Percentiles rank a stretch among this genome's conserved stretches.
Conservation (phyloP, 1,140 invertebrate genomes). For the Trichogramma pretiosum region DNA sequence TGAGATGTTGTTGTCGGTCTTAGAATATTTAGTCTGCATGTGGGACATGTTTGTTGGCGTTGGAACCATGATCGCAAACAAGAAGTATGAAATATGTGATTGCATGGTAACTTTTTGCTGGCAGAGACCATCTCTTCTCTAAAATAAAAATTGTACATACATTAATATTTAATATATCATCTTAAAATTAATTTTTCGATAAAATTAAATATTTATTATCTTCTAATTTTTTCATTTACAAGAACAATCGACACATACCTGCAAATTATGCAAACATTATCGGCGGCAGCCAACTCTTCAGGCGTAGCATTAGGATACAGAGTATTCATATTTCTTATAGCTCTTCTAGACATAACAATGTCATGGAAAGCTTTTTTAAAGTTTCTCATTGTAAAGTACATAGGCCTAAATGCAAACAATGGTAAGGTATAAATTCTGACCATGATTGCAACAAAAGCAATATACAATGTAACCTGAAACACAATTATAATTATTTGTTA, state of each 20-base stretch:
- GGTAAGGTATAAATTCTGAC: conserved; percentile 95
- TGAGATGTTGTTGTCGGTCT: conserved; percentile 49
- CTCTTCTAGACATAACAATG: conserved; percentile 91
- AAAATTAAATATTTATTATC: conserved; percentile 8
- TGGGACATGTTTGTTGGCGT: conserved; percentile 98
- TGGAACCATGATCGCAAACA: conserved; percentile 99
- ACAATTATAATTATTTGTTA: neutral
- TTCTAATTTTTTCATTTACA: neutral
- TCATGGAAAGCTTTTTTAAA: conserved; percentile 98
- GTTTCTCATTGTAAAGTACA: conserved; percentile 96
- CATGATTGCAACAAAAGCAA: conserved; percentile 94
- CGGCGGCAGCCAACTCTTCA: conserved; percentile 86
- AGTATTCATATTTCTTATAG: conserved; percentile 97
- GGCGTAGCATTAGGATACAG: conserved; percentile 92
- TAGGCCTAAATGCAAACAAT: conserved; percentile 94
- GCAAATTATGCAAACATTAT: conserved; percentile 99
- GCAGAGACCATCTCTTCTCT: conserved; percentile 57
- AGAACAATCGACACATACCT: conserved; percentile 62
- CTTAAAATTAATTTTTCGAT: conserved; percentile 5
- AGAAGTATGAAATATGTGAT: conserved; percentile 97
- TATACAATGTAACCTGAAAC: conserved; percentile 83
- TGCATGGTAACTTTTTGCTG: conserved; percentile 96
- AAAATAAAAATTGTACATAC: conserved; percentile 9
- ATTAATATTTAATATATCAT: neutral
- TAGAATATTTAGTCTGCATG: conserved; percentile 93